A percentile compares a stretch with the other conserved stretches of the same genome.
Conservation (phyloP, 2,113 vertebrate genomes). For the Felis chaus region DNA sequence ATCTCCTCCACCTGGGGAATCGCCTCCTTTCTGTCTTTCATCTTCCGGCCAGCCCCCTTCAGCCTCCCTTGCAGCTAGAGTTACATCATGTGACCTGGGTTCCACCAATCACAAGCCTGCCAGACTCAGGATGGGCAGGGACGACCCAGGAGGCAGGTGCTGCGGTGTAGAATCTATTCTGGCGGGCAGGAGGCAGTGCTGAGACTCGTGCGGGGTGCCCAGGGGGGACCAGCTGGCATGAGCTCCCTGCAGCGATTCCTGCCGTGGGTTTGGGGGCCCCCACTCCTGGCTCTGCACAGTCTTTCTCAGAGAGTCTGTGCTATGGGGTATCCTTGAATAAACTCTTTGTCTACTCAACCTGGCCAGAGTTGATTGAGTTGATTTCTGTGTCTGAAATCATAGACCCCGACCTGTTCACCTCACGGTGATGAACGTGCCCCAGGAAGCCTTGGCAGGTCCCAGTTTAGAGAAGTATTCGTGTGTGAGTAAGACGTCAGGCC, state of each 20-base stretch:
- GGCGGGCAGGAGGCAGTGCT: neutral
- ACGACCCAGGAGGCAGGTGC: neutral
- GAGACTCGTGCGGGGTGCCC: no score
- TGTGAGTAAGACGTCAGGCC: neutral
- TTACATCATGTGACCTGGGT: neutral
- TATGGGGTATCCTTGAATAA: neutral
- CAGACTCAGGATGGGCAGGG: neutral
- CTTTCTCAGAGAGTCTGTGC: neutral
- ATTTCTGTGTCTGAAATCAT: neutral
- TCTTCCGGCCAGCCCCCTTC: neutral
- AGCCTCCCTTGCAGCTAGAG: neutral
- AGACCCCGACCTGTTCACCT: neutral
- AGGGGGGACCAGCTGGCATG: fast-evolving
- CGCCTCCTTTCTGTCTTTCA: neutral
- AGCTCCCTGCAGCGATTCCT: neutral
- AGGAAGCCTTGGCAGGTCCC: neutral
- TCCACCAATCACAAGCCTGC: neutral
- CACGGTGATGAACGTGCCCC: neutral
- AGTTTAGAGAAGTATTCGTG: neutral
- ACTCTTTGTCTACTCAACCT: neutral
- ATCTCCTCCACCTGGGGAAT: neutral
- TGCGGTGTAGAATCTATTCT: fast-evolving
- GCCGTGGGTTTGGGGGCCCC: neutral
- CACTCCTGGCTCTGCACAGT: fast-evolving
- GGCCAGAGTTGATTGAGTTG: neutral